These are phyloP conservation scores for Theocolax elegans DNA, from an alignment of 1,140 invertebrate species.

Conservation along the genomic window DNA sequence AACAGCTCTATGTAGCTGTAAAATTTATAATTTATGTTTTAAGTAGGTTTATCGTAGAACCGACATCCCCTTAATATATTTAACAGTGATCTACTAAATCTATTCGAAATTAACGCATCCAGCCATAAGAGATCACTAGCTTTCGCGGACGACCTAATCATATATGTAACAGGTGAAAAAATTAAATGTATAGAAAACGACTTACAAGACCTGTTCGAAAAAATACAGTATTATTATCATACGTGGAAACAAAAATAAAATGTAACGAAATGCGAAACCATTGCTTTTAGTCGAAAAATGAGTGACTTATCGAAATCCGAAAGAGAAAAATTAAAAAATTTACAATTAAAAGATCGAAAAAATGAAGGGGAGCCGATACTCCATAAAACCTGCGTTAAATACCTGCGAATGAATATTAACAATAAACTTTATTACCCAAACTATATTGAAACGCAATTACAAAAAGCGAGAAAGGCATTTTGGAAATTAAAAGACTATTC, in stretches of 20 bases:
- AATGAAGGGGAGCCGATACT: background rate
- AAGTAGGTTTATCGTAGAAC: too few species aligned
- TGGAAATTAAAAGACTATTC: conserved; percentile 21
- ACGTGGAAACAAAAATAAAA: conserved; percentile 21
- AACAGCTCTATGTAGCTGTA: too few species aligned
- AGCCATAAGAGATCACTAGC: background rate
- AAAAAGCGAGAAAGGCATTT: conserved; percentile 10
- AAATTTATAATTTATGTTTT: too few species aligned
- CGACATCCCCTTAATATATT: too few species aligned
- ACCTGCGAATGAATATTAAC: background rate
- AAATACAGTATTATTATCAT: background rate
- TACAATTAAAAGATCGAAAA: background rate
- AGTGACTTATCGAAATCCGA: background rate
- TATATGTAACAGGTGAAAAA: conserved; percentile 10
- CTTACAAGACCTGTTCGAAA: background rate
- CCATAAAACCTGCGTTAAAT: background rate
- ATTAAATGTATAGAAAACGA: background rate
- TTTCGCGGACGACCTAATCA: conserved; percentile 9
- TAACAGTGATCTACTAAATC: background rate
- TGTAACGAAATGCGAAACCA: conserved; percentile 22
- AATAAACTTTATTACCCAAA: conserved; percentile 2
- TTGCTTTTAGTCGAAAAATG: background rate
- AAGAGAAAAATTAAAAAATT: background rate
- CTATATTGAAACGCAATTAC: conserved; percentile 14
- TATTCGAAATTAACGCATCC: background rate